Evolutionary conservation across 2,888 invertebrate species (phyloP).

Genomic region (Cantharis flavilabris): DNA sequence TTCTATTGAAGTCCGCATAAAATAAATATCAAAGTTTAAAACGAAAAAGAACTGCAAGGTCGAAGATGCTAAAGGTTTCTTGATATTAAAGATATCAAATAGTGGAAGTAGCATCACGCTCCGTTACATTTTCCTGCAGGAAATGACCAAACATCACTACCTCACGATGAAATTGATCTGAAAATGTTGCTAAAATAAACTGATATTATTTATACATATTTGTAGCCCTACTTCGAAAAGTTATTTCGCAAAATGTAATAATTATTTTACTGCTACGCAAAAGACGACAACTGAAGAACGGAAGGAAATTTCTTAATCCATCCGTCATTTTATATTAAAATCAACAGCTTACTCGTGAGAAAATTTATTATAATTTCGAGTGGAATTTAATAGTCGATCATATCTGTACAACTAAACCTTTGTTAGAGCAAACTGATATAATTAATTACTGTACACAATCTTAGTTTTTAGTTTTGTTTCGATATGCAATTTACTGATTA

Average conservation of each 20-base stretch:
- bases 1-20: neutral
- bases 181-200: neutral
- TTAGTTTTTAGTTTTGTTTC: neutral
- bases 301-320: neutral
- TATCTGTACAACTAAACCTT: neutral
- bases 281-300: neutral
- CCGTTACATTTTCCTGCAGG: neutral
- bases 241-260: neutral
- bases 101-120: neutral
- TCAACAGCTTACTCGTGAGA: neutral
- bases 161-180: neutral
- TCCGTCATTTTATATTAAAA: neutral
- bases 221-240: neutral
- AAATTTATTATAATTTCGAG: neutral
- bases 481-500: too few species aligned
- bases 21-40: neutral
- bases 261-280: neutral
- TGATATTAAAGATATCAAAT: neutral
- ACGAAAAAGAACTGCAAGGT: neutral
- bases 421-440: neutral
- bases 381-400: neutral
- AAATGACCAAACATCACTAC: neutral
- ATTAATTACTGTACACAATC: neutral
- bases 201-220: neutral
- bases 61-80: neutral